A percentile compares a stretch with the other conserved stretches of the same genome.
These are phyloP conservation scores for Conistra vaccinii DNA, from an alignment of 2,888 invertebrate genomes.

Conservation along the genomic window DNA sequence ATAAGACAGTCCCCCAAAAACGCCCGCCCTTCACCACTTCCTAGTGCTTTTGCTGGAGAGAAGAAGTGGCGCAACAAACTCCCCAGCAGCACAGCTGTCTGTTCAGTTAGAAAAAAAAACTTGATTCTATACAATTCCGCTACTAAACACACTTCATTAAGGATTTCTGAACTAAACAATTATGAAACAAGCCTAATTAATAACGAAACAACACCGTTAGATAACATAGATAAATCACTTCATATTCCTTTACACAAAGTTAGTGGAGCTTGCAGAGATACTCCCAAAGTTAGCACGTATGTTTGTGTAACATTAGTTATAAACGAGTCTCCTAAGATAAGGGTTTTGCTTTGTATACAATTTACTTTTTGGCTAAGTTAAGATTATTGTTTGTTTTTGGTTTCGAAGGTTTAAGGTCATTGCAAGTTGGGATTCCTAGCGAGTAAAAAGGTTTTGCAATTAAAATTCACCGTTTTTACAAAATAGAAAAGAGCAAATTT, in stretches of 20 bases:
- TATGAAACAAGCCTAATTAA: background rate
- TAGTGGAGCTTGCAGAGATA: constrained; percentile 8
- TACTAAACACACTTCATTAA: background rate
- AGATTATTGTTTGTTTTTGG: background rate
- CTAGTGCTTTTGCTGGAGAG: no score
- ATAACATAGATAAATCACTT: constrained; percentile 7
- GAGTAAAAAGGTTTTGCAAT: no score
- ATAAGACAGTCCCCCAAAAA: no score
- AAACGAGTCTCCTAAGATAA: background rate
- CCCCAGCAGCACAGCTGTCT: no score
- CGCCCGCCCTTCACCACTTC: no score
- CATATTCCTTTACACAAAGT: constrained; percentile 10
- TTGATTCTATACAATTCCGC: no score
- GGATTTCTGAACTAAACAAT: background rate
- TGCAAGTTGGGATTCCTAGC: background rate
- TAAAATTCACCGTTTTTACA: no score
- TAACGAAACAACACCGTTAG: background rate
- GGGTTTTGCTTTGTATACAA: constrained; percentile 3
- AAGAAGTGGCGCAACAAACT: no score
- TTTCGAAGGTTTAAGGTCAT: background rate
- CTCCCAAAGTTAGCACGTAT: constrained; percentile 7
- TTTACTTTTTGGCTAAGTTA: background rate
- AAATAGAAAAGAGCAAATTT: no score
- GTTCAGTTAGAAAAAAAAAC: no score
- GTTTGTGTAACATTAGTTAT: constrained; percentile 17